These are phyloP conservation scores for Orius laevigatus DNA, from an alignment of 1,140 invertebrate species.

Conservation along the genomic window DNA sequence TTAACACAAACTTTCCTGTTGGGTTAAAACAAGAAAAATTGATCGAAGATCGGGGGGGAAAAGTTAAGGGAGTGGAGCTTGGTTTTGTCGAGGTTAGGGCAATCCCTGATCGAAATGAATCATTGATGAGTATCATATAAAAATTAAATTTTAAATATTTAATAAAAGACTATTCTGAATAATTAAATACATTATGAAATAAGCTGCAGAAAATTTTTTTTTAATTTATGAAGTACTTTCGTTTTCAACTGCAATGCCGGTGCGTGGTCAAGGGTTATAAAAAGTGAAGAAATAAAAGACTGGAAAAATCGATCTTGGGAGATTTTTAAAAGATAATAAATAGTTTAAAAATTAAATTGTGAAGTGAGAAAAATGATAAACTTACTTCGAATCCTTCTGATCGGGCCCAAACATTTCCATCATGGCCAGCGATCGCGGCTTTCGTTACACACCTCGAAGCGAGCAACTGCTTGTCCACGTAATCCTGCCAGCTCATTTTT, in stretches of 20 bases:
- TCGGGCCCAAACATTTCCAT: constrained; percentile 89
- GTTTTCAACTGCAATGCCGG: no score
- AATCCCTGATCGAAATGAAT: not conserved
- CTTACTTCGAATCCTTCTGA: constrained; percentile 83
- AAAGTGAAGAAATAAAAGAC: not conserved
- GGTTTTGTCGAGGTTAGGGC: not conserved
- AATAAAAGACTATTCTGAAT: not conserved
- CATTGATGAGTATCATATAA: not conserved
- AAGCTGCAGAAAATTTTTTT: not conserved
- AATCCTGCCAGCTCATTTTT: constrained; percentile 94
- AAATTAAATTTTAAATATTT: not conserved
- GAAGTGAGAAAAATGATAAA: constrained; percentile 24
- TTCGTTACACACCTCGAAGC: constrained; percentile 81
- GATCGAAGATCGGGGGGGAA: no score
- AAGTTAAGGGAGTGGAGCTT: no score
- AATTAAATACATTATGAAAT: constrained; percentile 1
- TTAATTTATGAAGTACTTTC: not conserved
- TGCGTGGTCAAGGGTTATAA: not conserved
- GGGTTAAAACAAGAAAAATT: no score
- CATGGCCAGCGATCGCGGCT: constrained; percentile 85
- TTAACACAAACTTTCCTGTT: no score
- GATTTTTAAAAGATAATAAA: not conserved
- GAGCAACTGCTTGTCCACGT: constrained; percentile 91
- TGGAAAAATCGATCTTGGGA: not conserved
- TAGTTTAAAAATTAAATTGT: not conserved